Evolutionary conservation across 1,140 invertebrate genomes (phyloP).

Genomic region (Hylaeus anthracinus): DNA sequence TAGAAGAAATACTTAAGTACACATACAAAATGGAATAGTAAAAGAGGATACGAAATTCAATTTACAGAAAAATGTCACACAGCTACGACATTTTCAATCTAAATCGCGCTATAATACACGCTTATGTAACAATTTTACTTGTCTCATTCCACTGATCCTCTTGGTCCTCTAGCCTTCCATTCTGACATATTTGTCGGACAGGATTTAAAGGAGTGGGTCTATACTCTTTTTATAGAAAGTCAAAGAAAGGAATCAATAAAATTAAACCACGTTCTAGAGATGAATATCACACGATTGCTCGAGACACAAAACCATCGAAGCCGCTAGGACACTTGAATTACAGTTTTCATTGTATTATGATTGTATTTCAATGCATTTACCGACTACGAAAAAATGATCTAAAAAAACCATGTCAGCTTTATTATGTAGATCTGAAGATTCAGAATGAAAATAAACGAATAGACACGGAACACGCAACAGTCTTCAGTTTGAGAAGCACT

Average conservation of each 20-base stretch:
- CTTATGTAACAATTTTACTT: slow-evolving; percentile 44
- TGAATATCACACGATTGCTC: background rate
- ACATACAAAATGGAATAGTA: slow-evolving; percentile 1
- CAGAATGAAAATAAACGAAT: background rate
- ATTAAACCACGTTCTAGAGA: slow-evolving; percentile 4
- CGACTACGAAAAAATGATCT: slow-evolving; percentile 39
- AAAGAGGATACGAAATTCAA: background rate
- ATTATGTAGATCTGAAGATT: background rate
- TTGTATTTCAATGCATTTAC: slow-evolving; percentile 33
- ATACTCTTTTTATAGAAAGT: slow-evolving; percentile 49
- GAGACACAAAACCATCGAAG: background rate
- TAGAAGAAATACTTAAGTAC: background rate
- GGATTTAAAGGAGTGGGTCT: slow-evolving; percentile 22
- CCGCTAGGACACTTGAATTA: slow-evolving; percentile 32
- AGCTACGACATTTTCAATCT: slow-evolving; percentile 14
- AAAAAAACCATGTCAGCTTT: slow-evolving; percentile 42
- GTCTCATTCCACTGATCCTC: slow-evolving; percentile 48
- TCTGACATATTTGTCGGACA: slow-evolving; percentile 35
- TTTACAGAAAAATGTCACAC: slow-evolving; percentile 12
- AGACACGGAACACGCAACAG: background rate
- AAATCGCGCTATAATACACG: background rate
- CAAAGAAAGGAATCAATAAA: slow-evolving; percentile 46
- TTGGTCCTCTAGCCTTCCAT: slow-evolving; percentile 54
- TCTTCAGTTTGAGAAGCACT: background rate
- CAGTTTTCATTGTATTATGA: slow-evolving; percentile 34